Conservation (phyloP, 2,113 vertebrate species). For the Cinclus cinclus region DNA sequence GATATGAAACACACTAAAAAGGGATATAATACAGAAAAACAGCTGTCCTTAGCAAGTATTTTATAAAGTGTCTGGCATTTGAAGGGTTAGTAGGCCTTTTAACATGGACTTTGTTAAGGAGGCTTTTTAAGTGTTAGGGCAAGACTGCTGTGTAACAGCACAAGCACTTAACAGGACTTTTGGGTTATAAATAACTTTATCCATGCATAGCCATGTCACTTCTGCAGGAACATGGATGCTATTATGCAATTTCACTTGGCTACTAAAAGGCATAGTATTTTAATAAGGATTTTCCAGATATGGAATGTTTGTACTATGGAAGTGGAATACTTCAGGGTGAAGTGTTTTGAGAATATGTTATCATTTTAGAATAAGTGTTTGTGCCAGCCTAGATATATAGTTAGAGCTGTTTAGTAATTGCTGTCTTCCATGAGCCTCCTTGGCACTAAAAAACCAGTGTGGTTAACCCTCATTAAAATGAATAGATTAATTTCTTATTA, state of each 20-base stretch:
- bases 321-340: neutral
- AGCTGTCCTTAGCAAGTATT: neutral
- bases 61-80: neutral
- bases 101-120: neutral
- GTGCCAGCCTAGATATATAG: neutral
- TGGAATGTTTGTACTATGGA: neutral
- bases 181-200: neutral
- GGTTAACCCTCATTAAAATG: constrained; percentile 36
- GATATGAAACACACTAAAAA: neutral
- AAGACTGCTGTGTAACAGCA: neutral
- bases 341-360: neutral
- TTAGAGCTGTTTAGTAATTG: constrained; percentile 3
- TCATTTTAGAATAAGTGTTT: neutral
- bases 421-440: neutral
- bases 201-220: neutral
- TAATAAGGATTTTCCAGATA: neutral
- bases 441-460: neutral
- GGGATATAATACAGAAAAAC: neutral
- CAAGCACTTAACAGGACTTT: neutral
- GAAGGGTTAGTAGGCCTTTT: neutral
- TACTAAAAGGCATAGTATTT: neutral
- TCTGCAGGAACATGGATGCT: neutral
- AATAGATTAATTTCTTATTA: constrained; percentile 36
- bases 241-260: neutral
- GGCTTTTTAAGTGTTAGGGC: neutral